Evolutionary conservation across 2,888 invertebrate genomes (phyloP).

Genomic region (Rhopalosiphum nymphaeae): DNA sequence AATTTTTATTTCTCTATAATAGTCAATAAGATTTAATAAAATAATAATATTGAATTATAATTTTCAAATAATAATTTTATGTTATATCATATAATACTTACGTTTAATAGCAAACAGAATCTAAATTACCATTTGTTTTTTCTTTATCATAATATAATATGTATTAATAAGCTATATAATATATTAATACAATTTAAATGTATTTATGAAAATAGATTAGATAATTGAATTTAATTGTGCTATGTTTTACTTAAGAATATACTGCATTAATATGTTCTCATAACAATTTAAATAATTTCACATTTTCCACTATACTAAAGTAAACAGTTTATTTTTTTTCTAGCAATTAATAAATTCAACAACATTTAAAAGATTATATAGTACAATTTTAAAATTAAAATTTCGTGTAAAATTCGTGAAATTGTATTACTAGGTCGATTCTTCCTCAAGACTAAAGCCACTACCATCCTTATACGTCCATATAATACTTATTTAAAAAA

Average conservation of each 20-base stretch:
- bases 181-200: neutral
- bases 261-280: neutral
- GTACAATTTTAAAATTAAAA: neutral
- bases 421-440: neutral
- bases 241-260: neutral
- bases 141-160: neutral
- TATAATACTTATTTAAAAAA: no score
- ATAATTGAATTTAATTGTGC: neutral
- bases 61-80: neutral
- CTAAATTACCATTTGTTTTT: neutral
- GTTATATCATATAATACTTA: neutral
- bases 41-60: neutral
- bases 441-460: neutral
- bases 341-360: neutral
- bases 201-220: neutral
- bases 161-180: neutral
- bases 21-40: neutral
- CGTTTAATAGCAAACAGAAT: neutral
- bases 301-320: neutral
- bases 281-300: neutral
- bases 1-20: neutral
- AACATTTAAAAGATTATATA: neutral
- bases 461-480: no score
- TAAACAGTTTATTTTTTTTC: neutral
- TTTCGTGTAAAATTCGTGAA: neutral